Percentiles rank a stretch among this genome's conserved stretches.
phyloP scores from a whole-genome alignment of 2,113 vertebrate species.

The Centropus bengalensis region DNA sequence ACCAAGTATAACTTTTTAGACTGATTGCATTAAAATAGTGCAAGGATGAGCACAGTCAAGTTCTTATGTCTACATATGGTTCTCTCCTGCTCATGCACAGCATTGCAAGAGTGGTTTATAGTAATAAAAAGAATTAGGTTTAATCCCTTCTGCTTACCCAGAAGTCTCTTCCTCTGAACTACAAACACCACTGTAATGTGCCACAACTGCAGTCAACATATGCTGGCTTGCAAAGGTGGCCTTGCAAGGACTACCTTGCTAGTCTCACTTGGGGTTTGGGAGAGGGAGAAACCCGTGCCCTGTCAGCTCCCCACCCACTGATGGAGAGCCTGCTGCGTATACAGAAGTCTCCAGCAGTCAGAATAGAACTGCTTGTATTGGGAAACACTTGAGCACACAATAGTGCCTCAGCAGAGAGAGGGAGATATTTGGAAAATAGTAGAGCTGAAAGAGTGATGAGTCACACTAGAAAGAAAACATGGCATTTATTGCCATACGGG shows the following conservation, averaged over 20 bases:
- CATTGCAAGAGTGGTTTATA: neutral
- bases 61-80: neutral
- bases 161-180: neutral
- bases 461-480: neutral
- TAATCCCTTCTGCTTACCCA: neutral
- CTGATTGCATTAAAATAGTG: neutral
- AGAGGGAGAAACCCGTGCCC: neutral
- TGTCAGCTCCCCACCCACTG: neutral
- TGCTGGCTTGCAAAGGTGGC: neutral
- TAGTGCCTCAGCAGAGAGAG: neutral
- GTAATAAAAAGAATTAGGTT: neutral
- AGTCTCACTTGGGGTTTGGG: neutral
- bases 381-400: neutral
- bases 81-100: neutral
- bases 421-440: neutral
- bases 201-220: fast-evolving
- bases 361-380: fast-evolving
- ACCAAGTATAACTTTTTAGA: neutral
- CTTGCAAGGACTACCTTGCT: neutral
- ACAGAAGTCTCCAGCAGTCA: neutral
- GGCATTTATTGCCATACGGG: neutral
- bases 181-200: neutral
- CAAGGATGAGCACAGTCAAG: neutral
- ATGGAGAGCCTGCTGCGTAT: fast-evolving
- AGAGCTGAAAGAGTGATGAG: neutral